phyloP scores from a whole-genome alignment of 2,113 vertebrate species.

The Amazona guildingii region DNA sequence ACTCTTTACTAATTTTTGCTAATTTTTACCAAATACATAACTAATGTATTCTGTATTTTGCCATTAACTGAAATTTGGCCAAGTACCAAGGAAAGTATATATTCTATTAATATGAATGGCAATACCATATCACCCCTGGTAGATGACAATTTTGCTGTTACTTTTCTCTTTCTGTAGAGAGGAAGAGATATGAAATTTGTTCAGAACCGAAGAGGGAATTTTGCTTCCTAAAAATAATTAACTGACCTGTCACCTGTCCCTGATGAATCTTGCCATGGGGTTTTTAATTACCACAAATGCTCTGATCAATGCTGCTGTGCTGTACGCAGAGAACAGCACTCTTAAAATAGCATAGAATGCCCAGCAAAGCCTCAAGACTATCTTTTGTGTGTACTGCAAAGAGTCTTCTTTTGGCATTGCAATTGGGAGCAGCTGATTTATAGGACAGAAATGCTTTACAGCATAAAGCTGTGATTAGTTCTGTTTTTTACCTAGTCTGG shows the following conservation, averaged over 20 bases:
- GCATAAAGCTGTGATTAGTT: neutral
- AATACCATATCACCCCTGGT: neutral
- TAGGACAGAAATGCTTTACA: neutral
- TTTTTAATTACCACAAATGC: slow-evolving; percentile 48
- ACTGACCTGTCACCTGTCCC: slow-evolving; percentile 29
- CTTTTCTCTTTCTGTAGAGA: neutral
- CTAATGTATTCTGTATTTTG: neutral
- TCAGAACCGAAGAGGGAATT: slow-evolving; percentile 22
- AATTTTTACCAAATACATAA: neutral
- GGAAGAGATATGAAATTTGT: neutral
- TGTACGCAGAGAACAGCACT: neutral
- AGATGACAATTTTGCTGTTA: slow-evolving; percentile 9
- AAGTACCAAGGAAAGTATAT: neutral
- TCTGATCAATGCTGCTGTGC: slow-evolving; percentile 18
- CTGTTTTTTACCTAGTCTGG: neutral
- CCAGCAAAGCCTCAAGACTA: neutral
- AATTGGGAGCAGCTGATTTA: neutral
- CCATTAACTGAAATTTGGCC: neutral
- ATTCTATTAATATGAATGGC: neutral
- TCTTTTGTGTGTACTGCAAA: neutral
- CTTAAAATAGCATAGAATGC: neutral
- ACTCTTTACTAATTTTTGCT: neutral
- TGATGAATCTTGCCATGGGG: slow-evolving; percentile 29
- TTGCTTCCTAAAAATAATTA: slow-evolving; percentile 57
- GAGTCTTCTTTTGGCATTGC: neutral